Percentiles rank a stretch among this genome's conserved stretches.
phyloP scores from a whole-genome alignment of 2,113 vertebrate genomes.

The Cyprinodon variegatus region DNA sequence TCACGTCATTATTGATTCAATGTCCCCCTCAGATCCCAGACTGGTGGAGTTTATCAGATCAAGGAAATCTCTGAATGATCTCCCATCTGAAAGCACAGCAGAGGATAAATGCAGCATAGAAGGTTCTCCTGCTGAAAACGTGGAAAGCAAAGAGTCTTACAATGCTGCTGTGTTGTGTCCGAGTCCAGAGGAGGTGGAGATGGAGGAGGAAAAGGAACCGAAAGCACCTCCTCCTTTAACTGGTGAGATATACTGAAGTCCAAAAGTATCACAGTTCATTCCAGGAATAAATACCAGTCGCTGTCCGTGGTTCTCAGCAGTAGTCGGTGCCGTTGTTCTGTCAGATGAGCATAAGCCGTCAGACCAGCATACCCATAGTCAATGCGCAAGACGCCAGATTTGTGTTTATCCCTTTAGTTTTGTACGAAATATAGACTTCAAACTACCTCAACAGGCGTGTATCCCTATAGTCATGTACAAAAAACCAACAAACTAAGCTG shows the following conservation, averaged over 20 bases:
- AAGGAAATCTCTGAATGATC: conserved; percentile 58
- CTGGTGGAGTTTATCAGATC: conserved; percentile 90
- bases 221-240: conserved; percentile 55
- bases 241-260: conserved; percentile 69
- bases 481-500: too few species aligned
- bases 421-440: too few species aligned
- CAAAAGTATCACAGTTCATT: background rate
- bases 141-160: conserved; percentile 27
- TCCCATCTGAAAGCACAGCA: conserved; percentile 33
- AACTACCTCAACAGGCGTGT: too few species aligned
- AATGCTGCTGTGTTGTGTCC: conserved; percentile 2
- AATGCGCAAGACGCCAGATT: too few species aligned
- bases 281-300: background rate
- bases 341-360: too few species aligned
- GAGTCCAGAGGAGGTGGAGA: conserved; percentile 59
- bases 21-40: conserved; percentile 83
- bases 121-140: conserved; percentile 6
- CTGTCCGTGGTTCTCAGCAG: too few species aligned
- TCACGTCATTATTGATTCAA: conserved; percentile 14
- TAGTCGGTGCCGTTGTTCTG: too few species aligned
- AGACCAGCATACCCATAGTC: too few species aligned
- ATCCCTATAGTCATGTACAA: too few species aligned
- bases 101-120: conserved; percentile 26
- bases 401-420: too few species aligned
- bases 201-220: conserved; percentile 63